Percentiles rank a stretch among this genome's conserved stretches.
phyloP scores from a whole-genome alignment of 2,888 invertebrate species.

The Hirtodrosophila trivittata region DNA sequence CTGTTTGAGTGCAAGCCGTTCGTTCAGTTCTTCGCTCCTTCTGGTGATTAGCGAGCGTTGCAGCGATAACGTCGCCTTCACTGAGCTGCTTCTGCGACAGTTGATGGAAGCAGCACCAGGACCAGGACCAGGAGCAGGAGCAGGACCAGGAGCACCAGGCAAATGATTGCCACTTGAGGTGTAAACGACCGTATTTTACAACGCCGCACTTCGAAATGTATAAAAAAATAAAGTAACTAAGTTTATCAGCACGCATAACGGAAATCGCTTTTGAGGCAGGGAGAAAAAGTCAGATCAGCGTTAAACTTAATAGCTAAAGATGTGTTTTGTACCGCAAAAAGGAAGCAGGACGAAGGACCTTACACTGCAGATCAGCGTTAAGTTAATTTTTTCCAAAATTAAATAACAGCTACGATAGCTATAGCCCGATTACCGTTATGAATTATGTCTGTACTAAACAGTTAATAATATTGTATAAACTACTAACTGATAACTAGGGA shows the following conservation, averaged over 20 bases:
- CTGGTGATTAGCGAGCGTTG: constrained; percentile 56
- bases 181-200: constrained; percentile 76
- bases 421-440: too few species aligned
- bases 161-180: constrained; percentile 73
- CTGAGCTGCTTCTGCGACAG: constrained; percentile 7
- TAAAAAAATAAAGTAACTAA: constrained; percentile 40
- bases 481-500: too few species aligned
- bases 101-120: too few species aligned
- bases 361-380: too few species aligned
- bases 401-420: too few species aligned
- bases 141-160: constrained; percentile 42
- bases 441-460: too few species aligned
- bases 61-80: constrained; percentile 39
- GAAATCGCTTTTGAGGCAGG: constrained; percentile 14
- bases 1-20: constrained; percentile 40
- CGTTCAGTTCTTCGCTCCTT: background rate
- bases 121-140: too few species aligned
- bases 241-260: constrained; percentile 40
- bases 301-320: background rate
- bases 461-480: too few species aligned
- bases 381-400: too few species aligned
- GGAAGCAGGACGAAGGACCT: background rate
- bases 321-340: background rate
- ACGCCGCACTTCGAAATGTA: constrained; percentile 48
- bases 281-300: background rate